Percentiles rank a stretch among this genome's conserved stretches.
Conservation (phyloP, 2,888 invertebrate genomes). For the Drosophila flavopinicola region DNA sequence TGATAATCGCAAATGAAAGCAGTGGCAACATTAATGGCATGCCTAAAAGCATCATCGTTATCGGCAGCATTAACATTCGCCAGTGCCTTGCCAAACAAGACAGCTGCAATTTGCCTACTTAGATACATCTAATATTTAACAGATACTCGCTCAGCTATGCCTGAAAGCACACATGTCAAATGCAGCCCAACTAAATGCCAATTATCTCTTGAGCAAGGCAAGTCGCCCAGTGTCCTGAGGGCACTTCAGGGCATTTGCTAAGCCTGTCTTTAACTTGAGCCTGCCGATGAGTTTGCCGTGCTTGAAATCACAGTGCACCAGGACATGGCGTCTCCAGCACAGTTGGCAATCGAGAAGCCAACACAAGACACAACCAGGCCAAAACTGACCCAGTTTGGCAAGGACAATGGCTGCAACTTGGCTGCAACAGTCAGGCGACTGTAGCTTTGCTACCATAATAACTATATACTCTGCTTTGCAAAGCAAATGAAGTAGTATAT, state of each 20-base stretch:
- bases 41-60: constrained; percentile 17
- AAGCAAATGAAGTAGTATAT: too few relatives aligned
- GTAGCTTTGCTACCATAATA: constrained; percentile 21
- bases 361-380: constrained; percentile 44
- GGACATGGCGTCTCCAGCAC: constrained; percentile 38
- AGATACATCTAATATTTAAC: not conserved
- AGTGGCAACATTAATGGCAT: constrained; percentile 10
- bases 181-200: constrained; percentile 24
- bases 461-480: not conserved
- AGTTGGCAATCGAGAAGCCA: constrained; percentile 64
- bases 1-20: constrained; percentile 45
- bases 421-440: constrained; percentile 56
- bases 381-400: constrained; percentile 73
- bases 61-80: constrained; percentile 24
- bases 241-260: constrained; percentile 16
- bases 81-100: constrained; percentile 1
- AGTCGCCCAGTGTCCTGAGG: not conserved
- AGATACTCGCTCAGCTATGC: constrained; percentile 7
- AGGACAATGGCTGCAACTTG: constrained; percentile 63
- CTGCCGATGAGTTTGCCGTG: constrained; percentile 16
- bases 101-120: constrained; percentile 4
- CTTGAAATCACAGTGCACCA: constrained; percentile 35
- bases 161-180: constrained; percentile 28
- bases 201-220: constrained; percentile 7
- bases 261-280: constrained; percentile 30